Conservation (phyloP, 2,888 invertebrate genomes). For the Microctonus hyperodae region DNA sequence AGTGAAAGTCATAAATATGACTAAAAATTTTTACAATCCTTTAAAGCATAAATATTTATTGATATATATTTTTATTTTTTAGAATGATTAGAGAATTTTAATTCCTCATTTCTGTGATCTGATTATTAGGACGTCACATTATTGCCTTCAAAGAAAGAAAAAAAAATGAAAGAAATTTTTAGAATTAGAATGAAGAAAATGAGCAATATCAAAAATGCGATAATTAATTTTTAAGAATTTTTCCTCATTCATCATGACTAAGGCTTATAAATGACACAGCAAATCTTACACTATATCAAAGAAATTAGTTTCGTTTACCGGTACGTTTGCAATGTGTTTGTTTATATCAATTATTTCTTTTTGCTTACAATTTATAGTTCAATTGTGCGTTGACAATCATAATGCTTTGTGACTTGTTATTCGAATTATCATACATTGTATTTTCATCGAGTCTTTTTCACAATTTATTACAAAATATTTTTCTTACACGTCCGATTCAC, state of each 20-base stretch:
- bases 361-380: neutral
- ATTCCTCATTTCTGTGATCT: slow-evolving; percentile 18
- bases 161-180: neutral
- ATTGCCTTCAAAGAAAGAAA: slow-evolving; percentile 10
- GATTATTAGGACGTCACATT: slow-evolving; percentile 4
- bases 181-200: too few species aligned
- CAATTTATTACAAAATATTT: neutral
- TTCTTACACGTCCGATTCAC: neutral
- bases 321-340: neutral
- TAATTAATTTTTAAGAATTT: neutral
- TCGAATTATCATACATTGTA: neutral
- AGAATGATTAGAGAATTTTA: neutral
- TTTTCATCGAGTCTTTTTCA: neutral
- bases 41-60: neutral
- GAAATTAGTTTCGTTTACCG: neutral
- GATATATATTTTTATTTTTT: neutral
- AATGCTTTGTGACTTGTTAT: neutral
- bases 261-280: neutral
- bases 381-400: neutral
- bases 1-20: neutral
- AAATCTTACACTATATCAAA: neutral
- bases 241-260: neutral
- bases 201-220: neutral
- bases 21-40: neutral
- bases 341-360: neutral